phyloP scores from a whole-genome alignment of 2,888 invertebrate genomes.

The Chesias legatella region DNA sequence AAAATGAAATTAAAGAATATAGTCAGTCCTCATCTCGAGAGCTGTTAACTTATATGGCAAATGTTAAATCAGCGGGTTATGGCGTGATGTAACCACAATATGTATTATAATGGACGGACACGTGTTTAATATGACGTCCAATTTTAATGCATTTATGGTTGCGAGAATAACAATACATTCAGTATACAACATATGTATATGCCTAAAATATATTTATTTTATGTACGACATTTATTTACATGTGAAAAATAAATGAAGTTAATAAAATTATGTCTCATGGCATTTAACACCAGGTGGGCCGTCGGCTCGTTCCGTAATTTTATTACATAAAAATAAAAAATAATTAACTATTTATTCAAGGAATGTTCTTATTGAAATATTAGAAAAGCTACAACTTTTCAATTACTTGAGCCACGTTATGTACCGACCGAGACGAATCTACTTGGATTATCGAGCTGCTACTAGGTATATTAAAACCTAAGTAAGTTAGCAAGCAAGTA shows the following conservation, averaged over 20 bases:
- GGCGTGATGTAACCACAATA: conserved; percentile 51
- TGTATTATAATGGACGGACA: conserved; percentile 38
- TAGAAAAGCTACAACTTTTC: conserved; percentile 29
- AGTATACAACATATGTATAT: conserved; percentile 1
- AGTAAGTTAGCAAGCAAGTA: conserved; percentile 52
- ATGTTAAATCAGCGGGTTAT: conserved; percentile 67
- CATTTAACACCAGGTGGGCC: too few species aligned
- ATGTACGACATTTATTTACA: too few species aligned
- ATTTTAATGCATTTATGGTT: conserved; percentile 33
- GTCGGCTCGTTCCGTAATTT: too few species aligned
- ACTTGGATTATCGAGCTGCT: conserved; percentile 45
- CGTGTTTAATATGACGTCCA: conserved; percentile 39
- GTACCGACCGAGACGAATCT: conserved; percentile 42
- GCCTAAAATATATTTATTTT: too few species aligned
- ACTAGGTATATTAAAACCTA: conserved; percentile 46
- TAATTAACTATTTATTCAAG: too few species aligned
- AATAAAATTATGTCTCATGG: too few species aligned
- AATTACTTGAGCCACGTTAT: conserved; percentile 27
- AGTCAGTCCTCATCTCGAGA: conserved; percentile 40
- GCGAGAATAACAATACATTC: conserved; percentile 8
- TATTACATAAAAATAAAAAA: too few species aligned
- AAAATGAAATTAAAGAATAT: conserved; percentile 53
- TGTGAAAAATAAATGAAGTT: too few species aligned
- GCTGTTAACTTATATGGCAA: conserved; percentile 57
- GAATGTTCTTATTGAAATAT: conserved; percentile 18